These are phyloP conservation scores for Burhinus oedicnemus DNA, from an alignment of 2,113 vertebrate genomes.

Conservation along the genomic window DNA sequence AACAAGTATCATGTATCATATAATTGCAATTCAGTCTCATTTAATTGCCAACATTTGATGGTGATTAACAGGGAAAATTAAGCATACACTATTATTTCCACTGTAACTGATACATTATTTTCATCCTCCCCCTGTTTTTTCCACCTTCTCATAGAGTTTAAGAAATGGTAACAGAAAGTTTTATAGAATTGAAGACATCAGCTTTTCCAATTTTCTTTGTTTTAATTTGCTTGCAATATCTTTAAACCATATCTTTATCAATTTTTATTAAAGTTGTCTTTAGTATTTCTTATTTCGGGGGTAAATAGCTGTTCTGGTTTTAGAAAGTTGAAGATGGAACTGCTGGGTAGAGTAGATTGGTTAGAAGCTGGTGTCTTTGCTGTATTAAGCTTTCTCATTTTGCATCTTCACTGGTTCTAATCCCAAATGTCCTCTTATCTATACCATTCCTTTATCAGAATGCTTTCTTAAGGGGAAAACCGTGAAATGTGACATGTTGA, in stretches of 20 bases:
- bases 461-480: not conserved
- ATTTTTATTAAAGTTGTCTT: not conserved
- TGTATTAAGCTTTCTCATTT: not conserved
- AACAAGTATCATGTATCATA: not conserved
- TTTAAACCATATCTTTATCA: not conserved
- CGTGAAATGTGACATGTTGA: not conserved
- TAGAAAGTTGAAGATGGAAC: not conserved
- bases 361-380: not conserved
- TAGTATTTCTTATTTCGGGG: not conserved
- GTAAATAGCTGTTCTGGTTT: not conserved
- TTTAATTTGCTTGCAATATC: not conserved
- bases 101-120: not conserved
- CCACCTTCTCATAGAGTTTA: not conserved
- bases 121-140: not conserved
- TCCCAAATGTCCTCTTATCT: not conserved
- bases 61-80: not conserved
- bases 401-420: not conserved
- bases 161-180: not conserved
- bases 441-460: not conserved
- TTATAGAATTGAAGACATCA: not conserved
- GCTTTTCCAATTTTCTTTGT: not conserved
- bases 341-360: not conserved
- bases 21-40: not conserved
- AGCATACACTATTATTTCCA: not conserved
- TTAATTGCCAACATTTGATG: not conserved